Conservation (phyloP, 1,140 invertebrate genomes). For the Drosophila ambigua region DNA sequence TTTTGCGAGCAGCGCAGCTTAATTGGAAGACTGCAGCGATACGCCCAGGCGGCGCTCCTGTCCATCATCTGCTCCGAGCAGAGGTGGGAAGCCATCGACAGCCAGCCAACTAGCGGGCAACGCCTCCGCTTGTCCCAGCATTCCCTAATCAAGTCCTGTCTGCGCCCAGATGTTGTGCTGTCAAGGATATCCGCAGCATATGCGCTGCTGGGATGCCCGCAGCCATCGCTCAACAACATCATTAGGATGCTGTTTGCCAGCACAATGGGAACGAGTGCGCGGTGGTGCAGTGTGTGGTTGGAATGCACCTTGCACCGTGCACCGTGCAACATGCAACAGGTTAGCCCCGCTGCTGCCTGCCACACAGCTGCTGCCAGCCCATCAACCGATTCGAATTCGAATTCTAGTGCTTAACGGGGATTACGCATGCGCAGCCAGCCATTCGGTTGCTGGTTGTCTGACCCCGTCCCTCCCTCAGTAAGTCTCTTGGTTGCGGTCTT, state of each 20-base stretch:
- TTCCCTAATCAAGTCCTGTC: conserved; percentile 8
- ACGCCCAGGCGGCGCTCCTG: not conserved
- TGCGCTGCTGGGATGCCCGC: not conserved
- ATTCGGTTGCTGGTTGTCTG: no score
- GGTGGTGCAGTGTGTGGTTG: no score
- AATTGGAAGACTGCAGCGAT: conserved; percentile 1
- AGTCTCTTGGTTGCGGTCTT: no score
- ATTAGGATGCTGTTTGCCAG: conserved; percentile 37
- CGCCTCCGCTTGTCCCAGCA: no score
- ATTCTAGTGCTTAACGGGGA: conserved; percentile 43
- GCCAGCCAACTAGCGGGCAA: not conserved
- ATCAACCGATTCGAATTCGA: conserved; percentile 15
- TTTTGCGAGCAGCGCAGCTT: conserved; percentile 11
- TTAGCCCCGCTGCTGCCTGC: conserved; percentile 32
- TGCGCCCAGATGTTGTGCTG: conserved; percentile 33
- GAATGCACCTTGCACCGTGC: conserved; percentile 11
- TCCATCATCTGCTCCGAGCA: not conserved
- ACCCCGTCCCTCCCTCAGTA: no score
- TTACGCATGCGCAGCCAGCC: conserved; percentile 46
- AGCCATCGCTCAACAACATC: conserved; percentile 37
- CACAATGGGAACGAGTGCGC: not conserved
- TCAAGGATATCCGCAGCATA: conserved; percentile 72
- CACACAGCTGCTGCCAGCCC: conserved; percentile 15
- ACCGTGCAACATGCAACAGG: conserved; percentile 41
- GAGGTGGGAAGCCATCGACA: conserved; percentile 2